These are phyloP conservation scores for Syngnathus scovelli DNA, from an alignment of 2,113 vertebrate genomes.

Conservation along the genomic window DNA sequence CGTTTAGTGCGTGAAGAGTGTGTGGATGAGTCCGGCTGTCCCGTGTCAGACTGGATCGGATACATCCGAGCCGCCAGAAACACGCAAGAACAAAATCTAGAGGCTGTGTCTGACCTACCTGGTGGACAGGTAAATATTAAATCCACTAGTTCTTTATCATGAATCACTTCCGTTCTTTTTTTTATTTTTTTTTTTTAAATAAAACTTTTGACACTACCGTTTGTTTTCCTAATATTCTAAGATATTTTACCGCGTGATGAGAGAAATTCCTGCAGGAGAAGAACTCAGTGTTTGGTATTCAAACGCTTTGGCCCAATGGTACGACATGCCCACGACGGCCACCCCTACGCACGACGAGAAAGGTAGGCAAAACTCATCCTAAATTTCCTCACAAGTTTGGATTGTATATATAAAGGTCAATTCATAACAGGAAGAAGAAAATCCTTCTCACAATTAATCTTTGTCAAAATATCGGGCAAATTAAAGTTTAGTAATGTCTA, in stretches of 20 bases:
- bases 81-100: slow-evolving; percentile 90
- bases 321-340: slow-evolving; percentile 88
- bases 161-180: neutral
- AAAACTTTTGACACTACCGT: no score
- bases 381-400: neutral
- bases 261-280: slow-evolving; percentile 90
- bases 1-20: slow-evolving; percentile 88
- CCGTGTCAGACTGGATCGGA: slow-evolving; percentile 91
- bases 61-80: slow-evolving; percentile 91
- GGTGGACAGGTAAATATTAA: slow-evolving; percentile 86
- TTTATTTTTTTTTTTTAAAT: no score
- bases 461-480: neutral
- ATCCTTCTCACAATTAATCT: neutral
- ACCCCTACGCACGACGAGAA: slow-evolving; percentile 97
- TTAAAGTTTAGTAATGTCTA: neutral
- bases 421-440: neutral
- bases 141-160: neutral
- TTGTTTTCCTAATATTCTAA: slow-evolving; percentile 34
- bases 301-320: slow-evolving; percentile 89
- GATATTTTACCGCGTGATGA: slow-evolving; percentile 89
- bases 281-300: slow-evolving; percentile 97
- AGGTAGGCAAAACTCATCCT: slow-evolving; percentile 71
- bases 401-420: neutral
- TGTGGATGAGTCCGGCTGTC: slow-evolving; percentile 86
- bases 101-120: slow-evolving; percentile 90